phyloP scores from a whole-genome alignment of 2,113 vertebrate genomes.

The human (Homo sapiens) region DNA sequence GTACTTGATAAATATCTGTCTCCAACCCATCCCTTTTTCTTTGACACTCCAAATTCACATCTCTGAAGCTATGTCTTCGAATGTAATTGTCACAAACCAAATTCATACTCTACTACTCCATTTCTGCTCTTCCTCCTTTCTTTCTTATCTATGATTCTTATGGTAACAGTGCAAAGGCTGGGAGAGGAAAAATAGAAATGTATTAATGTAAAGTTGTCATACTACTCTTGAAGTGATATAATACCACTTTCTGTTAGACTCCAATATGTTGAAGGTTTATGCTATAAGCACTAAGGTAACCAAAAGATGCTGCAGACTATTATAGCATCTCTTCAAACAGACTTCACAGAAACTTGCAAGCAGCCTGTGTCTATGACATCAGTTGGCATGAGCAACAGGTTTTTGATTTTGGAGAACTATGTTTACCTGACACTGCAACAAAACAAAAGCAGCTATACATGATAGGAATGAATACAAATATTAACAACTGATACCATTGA shows the following conservation, averaged over 20 bases:
- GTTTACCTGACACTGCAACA: background rate
- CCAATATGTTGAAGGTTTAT: background rate
- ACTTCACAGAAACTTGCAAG: background rate
- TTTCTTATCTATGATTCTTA: background rate
- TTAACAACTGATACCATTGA: background rate
- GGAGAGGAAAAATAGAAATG: background rate
- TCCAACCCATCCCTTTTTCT: background rate
- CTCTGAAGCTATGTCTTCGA: background rate
- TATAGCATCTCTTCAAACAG: background rate
- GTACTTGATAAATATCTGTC: background rate
- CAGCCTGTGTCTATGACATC: background rate
- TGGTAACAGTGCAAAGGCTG: background rate
- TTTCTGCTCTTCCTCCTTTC: background rate
- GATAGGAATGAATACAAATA: background rate
- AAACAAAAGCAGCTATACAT: background rate
- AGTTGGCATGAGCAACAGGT: background rate
- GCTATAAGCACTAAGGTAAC: background rate
- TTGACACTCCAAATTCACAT: background rate
- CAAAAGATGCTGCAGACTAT: background rate
- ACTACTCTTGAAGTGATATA: background rate
- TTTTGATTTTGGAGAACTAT: background rate
- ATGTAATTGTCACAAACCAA: background rate
- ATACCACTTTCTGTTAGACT: background rate
- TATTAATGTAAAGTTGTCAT: background rate
- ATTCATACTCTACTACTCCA: background rate